phyloP scores from a whole-genome alignment of 1,140 invertebrate species.

The Trichonephila inaurata region DNA sequence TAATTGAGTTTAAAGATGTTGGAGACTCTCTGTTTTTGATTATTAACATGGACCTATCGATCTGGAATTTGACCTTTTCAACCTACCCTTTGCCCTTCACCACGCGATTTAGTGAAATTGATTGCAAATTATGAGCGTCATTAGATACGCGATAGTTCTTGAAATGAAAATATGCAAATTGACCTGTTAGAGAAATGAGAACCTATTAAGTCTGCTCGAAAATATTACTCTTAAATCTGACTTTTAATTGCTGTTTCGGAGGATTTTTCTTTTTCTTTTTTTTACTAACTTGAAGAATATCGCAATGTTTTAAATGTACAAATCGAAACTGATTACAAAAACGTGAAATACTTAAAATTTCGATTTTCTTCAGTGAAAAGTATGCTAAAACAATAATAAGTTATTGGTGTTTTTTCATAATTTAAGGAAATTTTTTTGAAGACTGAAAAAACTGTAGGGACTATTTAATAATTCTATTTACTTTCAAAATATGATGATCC shows the following conservation, averaged over 20 bases:
- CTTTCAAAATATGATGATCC: too few relatives aligned
- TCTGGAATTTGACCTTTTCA: not conserved
- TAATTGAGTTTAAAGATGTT: not conserved
- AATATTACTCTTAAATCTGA: not conserved
- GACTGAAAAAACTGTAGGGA: too few relatives aligned
- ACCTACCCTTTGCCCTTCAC: not conserved
- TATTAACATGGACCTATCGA: not conserved
- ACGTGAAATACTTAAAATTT: too few relatives aligned
- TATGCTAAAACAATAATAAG: too few relatives aligned
- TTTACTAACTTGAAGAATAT: too few relatives aligned
- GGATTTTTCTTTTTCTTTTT: too few relatives aligned
- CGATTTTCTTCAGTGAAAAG: too few relatives aligned
- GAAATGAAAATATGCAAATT: slow-evolving; percentile 7
- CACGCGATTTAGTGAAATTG: not conserved
- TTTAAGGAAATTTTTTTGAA: too few relatives aligned
- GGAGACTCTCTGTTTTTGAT: not conserved
- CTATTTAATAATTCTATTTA: too few relatives aligned
- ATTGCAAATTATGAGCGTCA: not conserved
- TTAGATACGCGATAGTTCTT: not conserved
- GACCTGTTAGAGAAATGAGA: not conserved
- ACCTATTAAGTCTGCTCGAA: not conserved
- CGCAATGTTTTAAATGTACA: too few relatives aligned
- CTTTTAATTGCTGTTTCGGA: not conserved
- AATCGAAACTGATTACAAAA: too few relatives aligned
- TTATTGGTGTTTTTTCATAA: too few relatives aligned